Percentiles rank a stretch among this genome's conserved stretches.
phyloP scores from a whole-genome alignment of 2,797 vertebrate species.

The Spizella passerina region DNA sequence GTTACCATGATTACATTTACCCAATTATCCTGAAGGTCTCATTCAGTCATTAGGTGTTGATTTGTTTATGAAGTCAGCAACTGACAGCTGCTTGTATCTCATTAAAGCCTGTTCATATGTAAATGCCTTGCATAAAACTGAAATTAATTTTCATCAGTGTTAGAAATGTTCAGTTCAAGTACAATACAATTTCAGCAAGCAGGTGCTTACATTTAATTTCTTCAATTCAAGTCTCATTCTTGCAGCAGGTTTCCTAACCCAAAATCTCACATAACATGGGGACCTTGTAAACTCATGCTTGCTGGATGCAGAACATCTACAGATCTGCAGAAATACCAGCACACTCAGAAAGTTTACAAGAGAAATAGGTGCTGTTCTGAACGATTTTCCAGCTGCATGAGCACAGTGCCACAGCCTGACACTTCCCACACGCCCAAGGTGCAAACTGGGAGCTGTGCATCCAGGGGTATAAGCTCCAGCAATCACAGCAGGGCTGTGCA shows the following conservation, averaged over 20 bases:
- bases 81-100: constrained; percentile 79
- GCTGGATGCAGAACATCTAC: not conserved
- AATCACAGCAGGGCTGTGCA: accelerated
- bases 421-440: not conserved
- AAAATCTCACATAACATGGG: not conserved
- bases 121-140: constrained; percentile 77
- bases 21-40: constrained; percentile 74
- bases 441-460: not conserved
- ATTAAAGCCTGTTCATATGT: constrained; percentile 79
- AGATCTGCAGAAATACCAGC: constrained; percentile 18
- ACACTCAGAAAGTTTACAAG: not conserved
- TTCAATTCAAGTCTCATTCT: not conserved
- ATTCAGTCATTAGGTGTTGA: constrained; percentile 79
- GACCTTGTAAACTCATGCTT: not conserved
- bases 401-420: not conserved
- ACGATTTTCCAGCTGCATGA: not conserved
- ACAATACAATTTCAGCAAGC: constrained; percentile 58
- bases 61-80: constrained; percentile 81
- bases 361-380: not conserved
- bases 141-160: constrained; percentile 79
- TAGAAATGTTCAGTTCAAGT: constrained; percentile 67
- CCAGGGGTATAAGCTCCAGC: not conserved
- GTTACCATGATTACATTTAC: constrained; percentile 78
- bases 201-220: constrained; percentile 61
- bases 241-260: not conserved